Evolutionary conservation across 2,797 vertebrate genomes (phyloP).

Genomic region (Poecilia wingei): DNA sequence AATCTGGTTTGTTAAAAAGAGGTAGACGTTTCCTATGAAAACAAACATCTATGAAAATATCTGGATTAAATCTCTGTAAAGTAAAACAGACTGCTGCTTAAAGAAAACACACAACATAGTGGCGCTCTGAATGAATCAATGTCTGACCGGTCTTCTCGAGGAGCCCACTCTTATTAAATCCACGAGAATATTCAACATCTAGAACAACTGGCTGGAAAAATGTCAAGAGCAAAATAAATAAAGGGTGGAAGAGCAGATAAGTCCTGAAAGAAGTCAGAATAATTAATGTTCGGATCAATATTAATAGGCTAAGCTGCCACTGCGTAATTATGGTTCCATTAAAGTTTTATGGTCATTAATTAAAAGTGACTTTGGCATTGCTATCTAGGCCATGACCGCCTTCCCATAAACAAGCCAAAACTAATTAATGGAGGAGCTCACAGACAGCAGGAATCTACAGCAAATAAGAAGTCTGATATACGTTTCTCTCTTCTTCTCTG

Average conservation of each 20-base stretch:
- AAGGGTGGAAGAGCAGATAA: constrained; percentile 41
- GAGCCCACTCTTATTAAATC: constrained; percentile 1
- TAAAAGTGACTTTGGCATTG: constrained; percentile 75
- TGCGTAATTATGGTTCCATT: constrained; percentile 70
- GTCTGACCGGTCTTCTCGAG: neutral
- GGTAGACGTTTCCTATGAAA: neutral
- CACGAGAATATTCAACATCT: constrained; percentile 9
- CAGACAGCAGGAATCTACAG: constrained; percentile 50
- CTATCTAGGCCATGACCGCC: constrained; percentile 73
- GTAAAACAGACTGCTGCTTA: neutral
- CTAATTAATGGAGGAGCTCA: constrained; percentile 72
- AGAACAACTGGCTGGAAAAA: constrained; percentile 32
- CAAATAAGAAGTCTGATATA: constrained; percentile 50
- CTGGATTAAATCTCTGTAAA: neutral
- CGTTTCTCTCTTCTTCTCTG: constrained; percentile 38
- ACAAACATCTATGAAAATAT: neutral
- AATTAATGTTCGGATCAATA: constrained; percentile 71
- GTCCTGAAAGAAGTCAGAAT: constrained; percentile 58
- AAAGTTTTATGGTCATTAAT: constrained; percentile 80
- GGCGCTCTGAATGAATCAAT: neutral
- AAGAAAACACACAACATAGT: neutral
- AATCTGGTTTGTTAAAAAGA: neutral
- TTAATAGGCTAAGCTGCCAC: constrained; percentile 67
- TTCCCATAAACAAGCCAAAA: constrained; percentile 66
- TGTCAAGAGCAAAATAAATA: constrained; percentile 34